Base-by-base conservation (phyloP, 2,888 invertebrate species). In the Nymphalis urticae region DNA sequence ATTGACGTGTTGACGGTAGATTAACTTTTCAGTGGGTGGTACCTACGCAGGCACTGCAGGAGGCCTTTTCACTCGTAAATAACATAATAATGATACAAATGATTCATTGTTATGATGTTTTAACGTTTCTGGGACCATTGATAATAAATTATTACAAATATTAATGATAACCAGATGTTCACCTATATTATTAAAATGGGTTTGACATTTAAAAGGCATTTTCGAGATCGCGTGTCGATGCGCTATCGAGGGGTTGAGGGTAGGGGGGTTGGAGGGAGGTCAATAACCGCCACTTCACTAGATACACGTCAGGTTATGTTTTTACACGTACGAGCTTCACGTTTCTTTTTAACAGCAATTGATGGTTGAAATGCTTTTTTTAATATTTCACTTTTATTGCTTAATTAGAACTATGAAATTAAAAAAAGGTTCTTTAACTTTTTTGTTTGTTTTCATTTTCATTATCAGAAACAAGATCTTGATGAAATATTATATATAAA, bases 191-290 rank as follows among this genome's bases (percentile, higher is more conserved):
- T 58, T 36, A 42, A 58, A 32, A 56, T 32, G 56, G 24, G 24
- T 62, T 68, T 68, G 68, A 62, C 65, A 71, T 71, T 72, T 65
- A 67, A 62, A 54, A 63, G 54, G 53, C 64, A 60, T 65, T 72
- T 72, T 60, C 62, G 53, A 56, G 62, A 19, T 72, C 54, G 72
- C 70, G 67, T 72, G 72, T 64, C 65, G 69, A 47, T 63, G 60
- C 50, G 60, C 42, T 63, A 61, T 66, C 62, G 60, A 51, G 66
- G 51, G 60, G 53, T 27, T 53, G 7, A 53, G 48, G n/a, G 48
- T 24, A 48, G 58, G 56, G 62, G 62, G 67, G 62, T 50, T 48
- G 51, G 42, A 24, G 32, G 47, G 36, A 62, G 66, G 74, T 71
- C 71, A 70, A 64, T 66, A 68, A 59, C 70, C 73, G 63, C 68